Evolutionary conservation across 2,888 invertebrate genomes (phyloP), one percentile per base, ranked within the genome.

Genomic region (Gastrophysa polygoni): DNA sequence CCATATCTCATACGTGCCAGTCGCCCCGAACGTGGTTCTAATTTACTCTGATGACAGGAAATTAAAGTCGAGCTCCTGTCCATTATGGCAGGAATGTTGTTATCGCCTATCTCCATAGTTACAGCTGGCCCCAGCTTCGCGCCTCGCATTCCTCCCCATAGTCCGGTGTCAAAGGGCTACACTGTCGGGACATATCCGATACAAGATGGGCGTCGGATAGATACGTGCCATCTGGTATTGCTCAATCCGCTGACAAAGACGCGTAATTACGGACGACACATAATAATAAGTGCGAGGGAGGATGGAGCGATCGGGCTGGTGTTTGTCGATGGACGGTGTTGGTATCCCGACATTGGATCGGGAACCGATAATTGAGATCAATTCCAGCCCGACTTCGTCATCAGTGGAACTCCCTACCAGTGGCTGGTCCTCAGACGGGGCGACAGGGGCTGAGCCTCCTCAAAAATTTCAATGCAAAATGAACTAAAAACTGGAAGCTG

Each of bases 21-120:
- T 72, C 68, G 71, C 71, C 64, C 61, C 65, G 71, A 71, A 75
- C 73, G 72, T 70, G 71, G 68, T 71, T 71, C 76, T 77, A 77
- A 78, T 78, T 78, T 75, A 75, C 71, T 71, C 73, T 73, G 75
- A 78, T 78, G 77, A 77, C 78, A 76, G 78, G 78, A 79, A 79
- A 79, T 79, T 78, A 78, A 79, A 78, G 76, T 77, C 73, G 73
- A 77, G 73, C 75, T 76, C 71, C 74, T 76, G 77, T 77, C 78
- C 77, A 78, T 78, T 78, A 78, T 75, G 73, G 71, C 66, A 72
- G 76, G 76, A 77, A 77, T 77, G 76, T 76, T 77, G 76, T 76
- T 77, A 77, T 77, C 76, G 75, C 71, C 72, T 75, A 78, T 77
- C 77, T 74, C 75, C 75, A 77, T 77, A 76, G 77, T 70, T 74